Evolutionary conservation across 2,113 vertebrate species (phyloP).

Genomic region (Plestiodon gilberti): DNA sequence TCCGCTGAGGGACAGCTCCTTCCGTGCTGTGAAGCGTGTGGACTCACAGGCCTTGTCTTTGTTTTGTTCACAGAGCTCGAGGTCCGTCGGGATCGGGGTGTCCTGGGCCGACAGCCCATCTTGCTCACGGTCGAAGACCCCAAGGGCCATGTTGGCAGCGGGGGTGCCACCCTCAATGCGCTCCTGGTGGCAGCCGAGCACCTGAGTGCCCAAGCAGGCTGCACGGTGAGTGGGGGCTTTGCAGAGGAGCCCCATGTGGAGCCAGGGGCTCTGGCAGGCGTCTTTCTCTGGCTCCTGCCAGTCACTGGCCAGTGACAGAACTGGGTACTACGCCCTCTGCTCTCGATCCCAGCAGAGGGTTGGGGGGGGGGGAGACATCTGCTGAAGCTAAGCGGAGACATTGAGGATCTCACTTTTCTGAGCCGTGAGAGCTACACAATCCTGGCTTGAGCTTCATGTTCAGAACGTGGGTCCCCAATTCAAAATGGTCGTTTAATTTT

Average conservation of each 20-base stretch:
- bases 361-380: too few species aligned
- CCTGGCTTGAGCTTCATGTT: too few species aligned
- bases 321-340: too few species aligned
- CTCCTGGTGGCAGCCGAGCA: constrained; percentile 92
- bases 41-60: not conserved
- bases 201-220: constrained; percentile 86
- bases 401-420: too few species aligned
- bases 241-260: too few species aligned
- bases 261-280: accelerated
- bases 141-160: constrained; percentile 85
- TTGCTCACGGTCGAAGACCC: constrained; percentile 88
- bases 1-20: not conserved
- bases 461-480: too few species aligned
- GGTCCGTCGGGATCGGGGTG: constrained; percentile 80
- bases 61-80: constrained; percentile 82
- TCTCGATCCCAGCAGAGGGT: too few species aligned
- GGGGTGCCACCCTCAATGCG: constrained; percentile 93
- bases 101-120: constrained; percentile 73
- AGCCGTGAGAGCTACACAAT: too few species aligned
- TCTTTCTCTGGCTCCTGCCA: not conserved
- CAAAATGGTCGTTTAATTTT: too few species aligned
- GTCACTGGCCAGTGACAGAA: too few species aligned
- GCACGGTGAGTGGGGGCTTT: constrained; percentile 81
- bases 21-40: not conserved
- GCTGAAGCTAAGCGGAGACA: too few species aligned